phyloP scores from a whole-genome alignment of 2,113 vertebrate species.

The Artemisiospiza belli region DNA sequence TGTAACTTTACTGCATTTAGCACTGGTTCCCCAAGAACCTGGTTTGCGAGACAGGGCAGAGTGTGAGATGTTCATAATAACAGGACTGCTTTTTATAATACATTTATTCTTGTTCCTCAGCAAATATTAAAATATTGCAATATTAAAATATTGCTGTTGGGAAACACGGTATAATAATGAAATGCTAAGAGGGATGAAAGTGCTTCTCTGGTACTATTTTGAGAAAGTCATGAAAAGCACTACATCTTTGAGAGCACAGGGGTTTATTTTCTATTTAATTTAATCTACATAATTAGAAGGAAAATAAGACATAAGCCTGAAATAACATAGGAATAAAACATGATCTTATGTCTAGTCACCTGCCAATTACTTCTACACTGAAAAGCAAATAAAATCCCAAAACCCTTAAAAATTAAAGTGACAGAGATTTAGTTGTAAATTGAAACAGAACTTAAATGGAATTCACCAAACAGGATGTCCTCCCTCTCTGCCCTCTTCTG shows the following conservation, averaged over 20 bases:
- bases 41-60: fast-evolving
- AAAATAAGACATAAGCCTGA: conserved; percentile 49
- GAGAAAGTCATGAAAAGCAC: conserved; percentile 19
- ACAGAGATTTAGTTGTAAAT: conserved; percentile 17
- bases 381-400: conserved; percentile 21
- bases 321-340: conserved; percentile 33
- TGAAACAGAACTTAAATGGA: conserved; percentile 24
- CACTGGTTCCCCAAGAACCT: not conserved
- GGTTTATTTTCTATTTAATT: conserved; percentile 6
- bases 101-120: not conserved
- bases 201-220: not conserved
- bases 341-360: conserved; percentile 45
- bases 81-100: not conserved
- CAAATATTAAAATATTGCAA: not conserved
- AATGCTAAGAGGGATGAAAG: not conserved
- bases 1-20: not conserved
- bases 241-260: not conserved
- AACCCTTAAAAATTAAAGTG: conserved; percentile 26
- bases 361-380: conserved; percentile 20
- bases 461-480: not conserved
- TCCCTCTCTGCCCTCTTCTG: conserved; percentile 6
- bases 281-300: conserved; percentile 45
- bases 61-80: not conserved
- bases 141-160: not conserved
- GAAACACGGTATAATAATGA: not conserved